These are phyloP conservation scores for Chunga burmeisteri DNA, from an alignment of 2,113 vertebrate species.

Conservation along the genomic window DNA sequence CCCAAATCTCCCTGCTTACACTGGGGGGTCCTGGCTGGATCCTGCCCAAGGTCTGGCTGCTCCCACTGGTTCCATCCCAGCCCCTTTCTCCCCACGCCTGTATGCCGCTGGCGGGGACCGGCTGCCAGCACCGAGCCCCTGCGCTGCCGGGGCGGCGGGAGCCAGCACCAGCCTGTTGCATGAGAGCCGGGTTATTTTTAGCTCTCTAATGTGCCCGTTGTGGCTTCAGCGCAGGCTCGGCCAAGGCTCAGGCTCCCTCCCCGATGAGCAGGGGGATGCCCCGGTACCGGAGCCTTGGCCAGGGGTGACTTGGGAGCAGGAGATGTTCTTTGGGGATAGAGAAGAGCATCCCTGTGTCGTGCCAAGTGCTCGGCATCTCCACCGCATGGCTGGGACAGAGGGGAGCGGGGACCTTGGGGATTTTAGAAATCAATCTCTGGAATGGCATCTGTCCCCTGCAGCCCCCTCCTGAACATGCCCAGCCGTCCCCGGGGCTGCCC, in stretches of 20 bases:
- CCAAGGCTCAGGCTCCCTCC: neutral
- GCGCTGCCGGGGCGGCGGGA: neutral
- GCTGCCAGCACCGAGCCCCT: neutral
- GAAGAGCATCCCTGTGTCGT: neutral
- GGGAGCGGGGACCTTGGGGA: neutral
- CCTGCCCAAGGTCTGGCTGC: neutral
- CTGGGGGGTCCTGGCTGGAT: neutral
- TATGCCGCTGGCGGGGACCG: rapidly evolving
- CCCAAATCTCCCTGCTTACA: neutral
- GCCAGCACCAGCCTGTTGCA: slow-evolving; percentile 23
- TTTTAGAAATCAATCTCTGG: neutral
- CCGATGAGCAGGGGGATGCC: neutral
- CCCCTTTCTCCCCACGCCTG: neutral
- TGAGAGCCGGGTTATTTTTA: slow-evolving; percentile 42
- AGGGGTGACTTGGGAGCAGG: neutral
- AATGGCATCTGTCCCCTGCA: neutral
- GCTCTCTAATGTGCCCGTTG: neutral
- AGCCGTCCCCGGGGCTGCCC: neutral
- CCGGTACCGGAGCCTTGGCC: rapidly evolving
- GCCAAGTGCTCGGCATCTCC: neutral
- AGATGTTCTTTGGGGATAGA: neutral
- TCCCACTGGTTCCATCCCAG: neutral
- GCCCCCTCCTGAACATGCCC: neutral
- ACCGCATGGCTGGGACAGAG: neutral
- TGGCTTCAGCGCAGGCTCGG: neutral